Conservation (phyloP, 1,140 invertebrate genomes). For the Drosophila novamexicana region DNA sequence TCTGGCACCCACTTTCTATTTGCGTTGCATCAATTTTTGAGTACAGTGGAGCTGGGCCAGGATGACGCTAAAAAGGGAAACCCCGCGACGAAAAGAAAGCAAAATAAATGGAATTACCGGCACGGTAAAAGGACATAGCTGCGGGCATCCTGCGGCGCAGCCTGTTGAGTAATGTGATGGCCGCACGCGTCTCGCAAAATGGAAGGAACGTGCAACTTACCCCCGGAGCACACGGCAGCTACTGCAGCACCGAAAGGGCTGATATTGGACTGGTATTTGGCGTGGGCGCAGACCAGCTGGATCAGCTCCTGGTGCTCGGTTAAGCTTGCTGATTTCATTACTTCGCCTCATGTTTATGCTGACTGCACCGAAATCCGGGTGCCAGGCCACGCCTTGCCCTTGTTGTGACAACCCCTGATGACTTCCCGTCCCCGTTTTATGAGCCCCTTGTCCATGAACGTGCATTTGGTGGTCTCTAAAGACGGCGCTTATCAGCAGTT, state of each 20-base stretch:
- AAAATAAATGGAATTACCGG: slow-evolving; percentile 66
- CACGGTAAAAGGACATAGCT: slow-evolving; percentile 33
- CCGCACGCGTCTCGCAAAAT: slow-evolving; percentile 55
- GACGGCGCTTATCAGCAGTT: slow-evolving; percentile 64
- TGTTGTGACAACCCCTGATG: slow-evolving; percentile 36
- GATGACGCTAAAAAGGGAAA: slow-evolving; percentile 30
- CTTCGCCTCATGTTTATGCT: slow-evolving; percentile 10
- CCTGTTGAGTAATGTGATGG: slow-evolving; percentile 57
- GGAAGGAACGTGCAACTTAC: slow-evolving; percentile 42
- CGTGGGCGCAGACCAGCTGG: slow-evolving; percentile 38
- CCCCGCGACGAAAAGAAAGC: slow-evolving; percentile 30
- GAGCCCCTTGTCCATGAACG: slow-evolving; percentile 20
- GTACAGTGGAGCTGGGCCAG: slow-evolving; percentile 18
- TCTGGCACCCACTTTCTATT: slow-evolving; percentile 19
- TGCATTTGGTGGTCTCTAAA: slow-evolving; percentile 62
- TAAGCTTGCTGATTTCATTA: slow-evolving; percentile 37
- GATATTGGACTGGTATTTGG: slow-evolving; percentile 9
- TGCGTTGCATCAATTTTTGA: slow-evolving; percentile 56
- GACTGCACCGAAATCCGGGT: slow-evolving; percentile 39
- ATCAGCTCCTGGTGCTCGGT: slow-evolving; percentile 16
- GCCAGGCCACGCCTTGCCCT: slow-evolving; percentile 36
- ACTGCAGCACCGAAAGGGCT: slow-evolving; percentile 51
- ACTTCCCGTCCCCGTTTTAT: slow-evolving; percentile 32
- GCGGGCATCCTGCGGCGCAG: slow-evolving; percentile 52
- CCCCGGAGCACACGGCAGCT: slow-evolving; percentile 57